phyloP scores from a whole-genome alignment of 2,797 vertebrate genomes.

The Molossus molossus region DNA sequence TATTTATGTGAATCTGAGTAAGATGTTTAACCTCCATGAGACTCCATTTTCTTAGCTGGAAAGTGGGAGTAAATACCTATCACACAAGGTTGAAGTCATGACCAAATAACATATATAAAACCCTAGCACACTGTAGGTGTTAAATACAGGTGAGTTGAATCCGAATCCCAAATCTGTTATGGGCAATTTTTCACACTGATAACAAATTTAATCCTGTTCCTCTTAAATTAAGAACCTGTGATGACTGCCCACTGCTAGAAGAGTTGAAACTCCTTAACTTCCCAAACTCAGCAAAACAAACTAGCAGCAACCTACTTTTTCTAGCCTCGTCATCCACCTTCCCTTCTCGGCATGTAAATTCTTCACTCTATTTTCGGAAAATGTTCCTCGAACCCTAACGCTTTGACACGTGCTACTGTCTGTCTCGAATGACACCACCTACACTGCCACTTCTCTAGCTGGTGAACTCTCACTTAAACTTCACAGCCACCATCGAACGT shows the following conservation, averaged over 20 bases:
- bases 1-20: neutral
- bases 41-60: neutral
- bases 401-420: neutral
- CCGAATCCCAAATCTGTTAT: neutral
- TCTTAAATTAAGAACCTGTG: neutral
- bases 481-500: neutral
- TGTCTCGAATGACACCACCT: neutral
- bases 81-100: neutral
- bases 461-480: constrained; percentile 15
- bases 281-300: neutral
- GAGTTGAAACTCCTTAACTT: neutral
- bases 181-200: neutral
- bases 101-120: neutral
- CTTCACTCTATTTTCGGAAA: constrained; percentile 55
- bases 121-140: neutral
- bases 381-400: neutral
- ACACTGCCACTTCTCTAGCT: neutral
- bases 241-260: neutral
- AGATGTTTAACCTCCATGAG: neutral
- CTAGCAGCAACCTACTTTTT: neutral
- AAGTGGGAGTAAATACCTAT: neutral
- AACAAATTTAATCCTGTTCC: neutral
- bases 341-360: neutral
- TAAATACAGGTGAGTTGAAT: neutral
- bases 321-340: neutral